A percentile compares a stretch with the other conserved stretches of the same genome.
Conservation (phyloP, 1,140 invertebrate genomes). For the Eriocheir sinensis region DNA sequence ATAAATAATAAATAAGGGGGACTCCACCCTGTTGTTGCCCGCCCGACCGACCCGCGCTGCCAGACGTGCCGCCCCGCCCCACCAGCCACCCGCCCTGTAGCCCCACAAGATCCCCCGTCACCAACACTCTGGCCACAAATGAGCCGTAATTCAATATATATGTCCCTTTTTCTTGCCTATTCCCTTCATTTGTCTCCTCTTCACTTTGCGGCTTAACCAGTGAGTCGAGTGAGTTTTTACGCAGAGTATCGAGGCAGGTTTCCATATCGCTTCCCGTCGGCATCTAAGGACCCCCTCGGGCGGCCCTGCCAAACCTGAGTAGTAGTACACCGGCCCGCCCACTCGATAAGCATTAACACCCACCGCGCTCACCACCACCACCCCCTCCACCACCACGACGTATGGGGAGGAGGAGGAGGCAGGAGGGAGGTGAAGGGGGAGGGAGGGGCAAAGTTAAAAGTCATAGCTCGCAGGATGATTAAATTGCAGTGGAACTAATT, state of each 20-base stretch:
- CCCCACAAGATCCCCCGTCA: too few relatives aligned
- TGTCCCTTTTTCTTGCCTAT: conserved; percentile 30
- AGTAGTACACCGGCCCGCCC: neutral
- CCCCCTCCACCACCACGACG: too few relatives aligned
- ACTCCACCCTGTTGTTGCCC: neutral
- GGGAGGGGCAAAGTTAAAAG: too few relatives aligned
- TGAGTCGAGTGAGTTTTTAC: neutral
- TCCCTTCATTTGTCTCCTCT: neutral
- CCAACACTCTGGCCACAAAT: neutral
- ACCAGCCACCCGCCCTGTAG: too few relatives aligned
- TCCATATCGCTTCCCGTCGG: conserved; percentile 30
- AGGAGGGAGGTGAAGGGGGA: too few relatives aligned
- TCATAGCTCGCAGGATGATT: too few relatives aligned
- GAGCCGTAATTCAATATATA: conserved; percentile 44
- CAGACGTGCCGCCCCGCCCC: too few relatives aligned
- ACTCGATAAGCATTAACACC: conserved; percentile 24
- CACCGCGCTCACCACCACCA: too few relatives aligned
- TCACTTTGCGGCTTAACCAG: neutral
- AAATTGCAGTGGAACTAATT: too few relatives aligned
- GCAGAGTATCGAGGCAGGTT: neutral
- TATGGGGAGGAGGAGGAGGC: too few relatives aligned
- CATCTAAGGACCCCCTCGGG: neutral
- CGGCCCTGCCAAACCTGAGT: conserved; percentile 25
- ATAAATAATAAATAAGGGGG: conserved; percentile 33
- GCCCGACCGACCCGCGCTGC: neutral